Conservation (phyloP, 1,140 invertebrate genomes). For the Zaprionus ghesquierei region DNA sequence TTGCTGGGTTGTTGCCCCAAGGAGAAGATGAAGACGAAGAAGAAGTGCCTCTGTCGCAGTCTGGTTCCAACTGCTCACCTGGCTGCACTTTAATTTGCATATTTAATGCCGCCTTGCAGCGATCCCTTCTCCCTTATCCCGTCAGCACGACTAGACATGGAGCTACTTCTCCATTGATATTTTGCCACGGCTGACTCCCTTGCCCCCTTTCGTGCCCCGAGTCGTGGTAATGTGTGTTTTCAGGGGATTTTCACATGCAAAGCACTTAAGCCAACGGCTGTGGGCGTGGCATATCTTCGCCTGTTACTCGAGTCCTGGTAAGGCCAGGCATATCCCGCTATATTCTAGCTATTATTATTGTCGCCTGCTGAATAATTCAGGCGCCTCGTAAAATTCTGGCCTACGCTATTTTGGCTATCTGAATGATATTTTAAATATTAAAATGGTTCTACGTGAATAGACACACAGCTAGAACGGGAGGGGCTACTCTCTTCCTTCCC, state of each 20-base stretch:
- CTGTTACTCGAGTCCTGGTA: slow-evolving; percentile 1
- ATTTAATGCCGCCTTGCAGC: slow-evolving; percentile 38
- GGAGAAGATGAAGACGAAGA: too few relatives aligned
- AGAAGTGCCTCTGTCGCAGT: not conserved
- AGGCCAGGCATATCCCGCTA: not conserved
- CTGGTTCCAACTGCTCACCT: slow-evolving; percentile 31
- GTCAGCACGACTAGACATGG: too few relatives aligned
- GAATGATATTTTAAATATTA: slow-evolving; percentile 70
- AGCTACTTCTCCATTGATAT: slow-evolving; percentile 4
- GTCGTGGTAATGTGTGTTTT: slow-evolving; percentile 19
- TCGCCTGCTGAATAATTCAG: slow-evolving; percentile 45
- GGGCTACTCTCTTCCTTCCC: not conserved
- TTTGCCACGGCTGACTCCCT: not conserved
- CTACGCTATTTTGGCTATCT: slow-evolving; percentile 31
- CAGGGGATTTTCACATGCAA: slow-evolving; percentile 39
- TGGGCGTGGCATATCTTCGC: not conserved
- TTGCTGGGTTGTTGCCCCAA: not conserved
- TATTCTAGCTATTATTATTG: slow-evolving; percentile 37
- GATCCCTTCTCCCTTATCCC: not conserved
- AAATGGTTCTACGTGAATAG: slow-evolving; percentile 50
- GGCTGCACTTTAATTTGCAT: slow-evolving; percentile 47
- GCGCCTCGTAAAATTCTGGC: slow-evolving; percentile 19
- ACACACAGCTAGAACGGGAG: not conserved
- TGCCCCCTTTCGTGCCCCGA: too few relatives aligned
- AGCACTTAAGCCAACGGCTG: slow-evolving; percentile 9